Evolutionary conservation across 1,140 invertebrate species (phyloP).

Genomic region (Aphelenchoides besseyi): DNA sequence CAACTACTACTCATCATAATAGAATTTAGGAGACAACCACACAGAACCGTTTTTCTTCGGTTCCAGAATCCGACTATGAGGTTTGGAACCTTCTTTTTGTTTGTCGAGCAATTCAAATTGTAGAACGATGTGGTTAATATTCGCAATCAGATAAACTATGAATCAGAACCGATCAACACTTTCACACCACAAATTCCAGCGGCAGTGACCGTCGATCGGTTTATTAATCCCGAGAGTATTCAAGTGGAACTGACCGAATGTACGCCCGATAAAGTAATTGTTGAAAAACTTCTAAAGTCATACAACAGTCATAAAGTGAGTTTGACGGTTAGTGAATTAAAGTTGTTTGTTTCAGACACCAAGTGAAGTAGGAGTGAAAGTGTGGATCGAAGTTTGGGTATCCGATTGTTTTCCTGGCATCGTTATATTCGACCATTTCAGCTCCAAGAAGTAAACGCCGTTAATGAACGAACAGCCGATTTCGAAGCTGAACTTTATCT

Average conservation of each 20-base stretch:
- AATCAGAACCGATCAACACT: neutral
- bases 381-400: slow-evolving; percentile 55
- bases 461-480: slow-evolving; percentile 54
- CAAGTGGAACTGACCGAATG: slow-evolving; percentile 25
- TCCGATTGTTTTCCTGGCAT: no score
- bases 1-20: no score
- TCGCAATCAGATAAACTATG: neutral
- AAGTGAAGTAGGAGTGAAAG: slow-evolving; percentile 50
- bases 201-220: neutral
- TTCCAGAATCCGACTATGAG: neutral
- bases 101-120: neutral
- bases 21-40: neutral
- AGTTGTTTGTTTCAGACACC: no score
- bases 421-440: no score
- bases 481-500: slow-evolving; percentile 55
- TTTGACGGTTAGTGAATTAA: no score
- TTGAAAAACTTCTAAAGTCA: slow-evolving; percentile 39
- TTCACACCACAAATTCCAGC: neutral
- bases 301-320: slow-evolving; percentile 51
- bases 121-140: no score
- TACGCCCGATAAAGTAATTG: slow-evolving; percentile 49
- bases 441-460: slow-evolving; percentile 54
- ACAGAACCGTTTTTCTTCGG: neutral
- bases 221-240: slow-evolving; percentile 12
- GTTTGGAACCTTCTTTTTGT: slow-evolving; percentile 3